Evolutionary conservation across 2,113 vertebrate genomes (phyloP), one percentile per base, ranked within the genome.

Genomic region (Albula glossodonta): DNA sequence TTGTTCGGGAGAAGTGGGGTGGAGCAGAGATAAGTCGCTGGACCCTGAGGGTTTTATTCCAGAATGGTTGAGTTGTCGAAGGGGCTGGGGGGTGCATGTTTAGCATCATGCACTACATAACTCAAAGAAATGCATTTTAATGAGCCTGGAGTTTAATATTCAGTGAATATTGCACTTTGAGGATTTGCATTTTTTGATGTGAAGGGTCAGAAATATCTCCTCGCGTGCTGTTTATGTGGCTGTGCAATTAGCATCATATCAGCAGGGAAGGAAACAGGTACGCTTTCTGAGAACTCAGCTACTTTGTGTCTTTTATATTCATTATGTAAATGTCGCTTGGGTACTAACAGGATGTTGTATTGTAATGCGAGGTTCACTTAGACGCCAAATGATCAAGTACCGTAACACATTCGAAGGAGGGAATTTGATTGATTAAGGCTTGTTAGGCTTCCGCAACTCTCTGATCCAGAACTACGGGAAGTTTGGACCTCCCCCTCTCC

Each of bases 371-470:
- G 60, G 60, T 66, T 19, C 2, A 66, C 6, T 19, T 66, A 66
- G 22, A 66, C 22, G 60, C 8, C 50, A 51, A 31, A 10, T 53
- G 51, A 0, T 84, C 41, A 63, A 80, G 50, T 50, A n/a, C 77
- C 66, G 80, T n/a, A 52, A 50, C 12, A 15, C 22, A 63, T 80
- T 80, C 50, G 31, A 51, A 8, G 63, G 49, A 53, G 50, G 70
- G 81, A 17, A 78, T 86, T 49, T 78, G 66, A 86, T 86, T 53
- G 31, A 83, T 74, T 57, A 31, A 51, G 78, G 60, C 12, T 53
- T 77, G 85, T 74, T 82, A 74, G 51, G 66, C 31, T 49, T 70
- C 52, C 51, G 17, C 83, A 77, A 53, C 15, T 53, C 81, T 66
- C 51, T 70, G 66, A 83, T 31, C 51, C 41, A 31, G 25, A 25